phyloP scores from a whole-genome alignment of 2,888 invertebrate genomes.

The Onchidella celtica region DNA sequence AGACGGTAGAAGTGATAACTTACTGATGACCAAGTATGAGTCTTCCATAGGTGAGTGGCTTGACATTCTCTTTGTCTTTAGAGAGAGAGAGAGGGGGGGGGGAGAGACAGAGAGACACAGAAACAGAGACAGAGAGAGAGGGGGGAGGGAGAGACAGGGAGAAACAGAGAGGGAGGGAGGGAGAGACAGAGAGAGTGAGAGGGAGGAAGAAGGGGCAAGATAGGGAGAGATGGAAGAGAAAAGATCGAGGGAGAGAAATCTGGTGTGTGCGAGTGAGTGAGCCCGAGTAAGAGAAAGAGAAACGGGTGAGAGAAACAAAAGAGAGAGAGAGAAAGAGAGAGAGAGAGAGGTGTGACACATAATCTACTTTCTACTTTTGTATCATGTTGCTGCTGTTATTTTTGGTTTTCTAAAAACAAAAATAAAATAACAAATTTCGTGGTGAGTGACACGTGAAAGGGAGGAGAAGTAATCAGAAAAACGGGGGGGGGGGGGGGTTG shows the following conservation, averaged over 20 bases:
- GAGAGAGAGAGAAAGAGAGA: slow-evolving; percentile 19
- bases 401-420: too few species aligned
- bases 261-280: background rate
- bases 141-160: background rate
- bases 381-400: too few species aligned
- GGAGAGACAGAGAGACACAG: too few species aligned
- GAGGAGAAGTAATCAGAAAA: too few species aligned
- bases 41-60: slow-evolving; percentile 49
- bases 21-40: slow-evolving; percentile 62
- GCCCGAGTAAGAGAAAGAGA: background rate
- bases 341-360: too few species aligned
- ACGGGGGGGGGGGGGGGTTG: too few species aligned
- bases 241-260: background rate
- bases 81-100: slow-evolving; percentile 8
- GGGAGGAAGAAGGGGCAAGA: too few species aligned
- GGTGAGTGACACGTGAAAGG: too few species aligned
- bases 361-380: background rate
- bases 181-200: background rate
- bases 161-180: background rate
- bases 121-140: slow-evolving; percentile 8
- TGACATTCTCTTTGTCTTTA: background rate
- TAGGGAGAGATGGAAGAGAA: too few species aligned
- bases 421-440: too few species aligned
- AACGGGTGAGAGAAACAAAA: too few species aligned
- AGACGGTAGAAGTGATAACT: slow-evolving; percentile 67